Evolutionary conservation across 64 coral and sea anemone genomes (phyloP).

Genomic region (Cladopsammia gracilis): DNA sequence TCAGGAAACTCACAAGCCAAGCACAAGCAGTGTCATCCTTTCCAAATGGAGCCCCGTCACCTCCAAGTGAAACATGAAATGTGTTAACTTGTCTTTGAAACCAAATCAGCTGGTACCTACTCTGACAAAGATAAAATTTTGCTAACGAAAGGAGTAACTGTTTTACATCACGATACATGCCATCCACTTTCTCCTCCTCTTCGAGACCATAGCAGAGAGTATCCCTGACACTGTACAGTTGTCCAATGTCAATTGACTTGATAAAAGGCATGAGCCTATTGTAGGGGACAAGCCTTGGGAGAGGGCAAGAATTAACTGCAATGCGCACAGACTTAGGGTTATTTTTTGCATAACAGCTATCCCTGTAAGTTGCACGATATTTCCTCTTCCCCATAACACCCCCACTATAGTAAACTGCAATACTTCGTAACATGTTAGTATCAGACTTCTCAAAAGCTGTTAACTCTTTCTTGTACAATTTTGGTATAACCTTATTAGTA

Average conservation of each 20-base stretch:
- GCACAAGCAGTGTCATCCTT: slow-evolving; percentile 52
- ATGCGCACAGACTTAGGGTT: slow-evolving; percentile 43
- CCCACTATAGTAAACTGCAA: slow-evolving; percentile 62
- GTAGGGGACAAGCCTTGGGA: slow-evolving; percentile 57
- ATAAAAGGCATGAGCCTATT: slow-evolving; percentile 43
- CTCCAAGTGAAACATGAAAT: slow-evolving; percentile 48
- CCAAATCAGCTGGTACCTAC: slow-evolving; percentile 23
- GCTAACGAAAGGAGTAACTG: background rate
- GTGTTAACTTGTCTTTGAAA: slow-evolving; percentile 2
- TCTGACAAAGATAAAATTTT: slow-evolving; percentile 41
- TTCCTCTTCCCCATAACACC: slow-evolving; percentile 77
- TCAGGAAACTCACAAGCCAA: slow-evolving; percentile 38
- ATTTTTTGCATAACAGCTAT: slow-evolving; percentile 20
- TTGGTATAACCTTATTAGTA: slow-evolving; percentile 53
- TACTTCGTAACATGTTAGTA: slow-evolving; percentile 64
- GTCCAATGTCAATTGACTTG: slow-evolving; percentile 34
- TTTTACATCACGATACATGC: slow-evolving; percentile 22
- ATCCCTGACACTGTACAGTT: slow-evolving; percentile 38
- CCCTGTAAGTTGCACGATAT: slow-evolving; percentile 38
- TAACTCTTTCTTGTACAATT: slow-evolving; percentile 56
- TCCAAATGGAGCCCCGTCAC: slow-evolving; percentile 56
- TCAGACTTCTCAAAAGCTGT: slow-evolving; percentile 53
- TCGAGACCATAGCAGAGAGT: background rate
- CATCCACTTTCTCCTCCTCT: slow-evolving; percentile 49
- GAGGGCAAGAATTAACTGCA: slow-evolving; percentile 8